Percentiles rank a stretch among this genome's conserved stretches.
Conservation (phyloP, 2,797 vertebrate species). For the Alouatta caraya region DNA sequence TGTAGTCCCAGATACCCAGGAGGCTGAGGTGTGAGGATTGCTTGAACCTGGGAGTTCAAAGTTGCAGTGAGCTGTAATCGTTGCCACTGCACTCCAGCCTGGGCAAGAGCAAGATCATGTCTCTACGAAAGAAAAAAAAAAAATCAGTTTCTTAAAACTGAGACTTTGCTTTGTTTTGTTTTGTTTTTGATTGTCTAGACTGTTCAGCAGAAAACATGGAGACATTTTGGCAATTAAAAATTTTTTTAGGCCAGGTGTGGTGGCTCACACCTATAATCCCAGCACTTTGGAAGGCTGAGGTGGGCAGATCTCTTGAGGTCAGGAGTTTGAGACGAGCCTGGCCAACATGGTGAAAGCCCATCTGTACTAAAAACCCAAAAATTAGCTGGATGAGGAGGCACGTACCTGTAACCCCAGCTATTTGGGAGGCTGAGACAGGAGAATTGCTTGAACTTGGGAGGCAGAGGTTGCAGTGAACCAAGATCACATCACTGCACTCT, state of each 20-base stretch:
- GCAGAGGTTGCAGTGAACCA: neutral
- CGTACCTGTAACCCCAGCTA: neutral
- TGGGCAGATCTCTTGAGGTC: neutral
- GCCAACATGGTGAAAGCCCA: neutral
- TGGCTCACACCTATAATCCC: neutral
- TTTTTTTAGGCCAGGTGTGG: neutral
- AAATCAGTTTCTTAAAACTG: neutral
- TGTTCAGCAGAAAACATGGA: neutral
- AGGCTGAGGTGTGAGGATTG: neutral
- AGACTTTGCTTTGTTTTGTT: neutral
- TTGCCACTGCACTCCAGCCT: neutral
- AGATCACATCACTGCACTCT: neutral
- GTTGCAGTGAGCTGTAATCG: neutral
- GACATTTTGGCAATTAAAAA: neutral
- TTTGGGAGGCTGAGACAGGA: neutral
- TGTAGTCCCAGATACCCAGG: no score
- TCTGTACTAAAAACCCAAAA: neutral
- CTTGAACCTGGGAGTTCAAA: neutral
- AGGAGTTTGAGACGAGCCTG: neutral
- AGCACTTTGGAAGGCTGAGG: neutral
- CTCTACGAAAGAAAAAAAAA: neutral
- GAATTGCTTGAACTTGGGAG: neutral
- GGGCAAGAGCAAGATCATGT: neutral
- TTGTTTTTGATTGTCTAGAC: neutral
- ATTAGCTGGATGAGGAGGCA: fast-evolving